Evolutionary conservation across 2,888 invertebrate species (phyloP).

Genomic region (Stenolophus ochropezus): DNA sequence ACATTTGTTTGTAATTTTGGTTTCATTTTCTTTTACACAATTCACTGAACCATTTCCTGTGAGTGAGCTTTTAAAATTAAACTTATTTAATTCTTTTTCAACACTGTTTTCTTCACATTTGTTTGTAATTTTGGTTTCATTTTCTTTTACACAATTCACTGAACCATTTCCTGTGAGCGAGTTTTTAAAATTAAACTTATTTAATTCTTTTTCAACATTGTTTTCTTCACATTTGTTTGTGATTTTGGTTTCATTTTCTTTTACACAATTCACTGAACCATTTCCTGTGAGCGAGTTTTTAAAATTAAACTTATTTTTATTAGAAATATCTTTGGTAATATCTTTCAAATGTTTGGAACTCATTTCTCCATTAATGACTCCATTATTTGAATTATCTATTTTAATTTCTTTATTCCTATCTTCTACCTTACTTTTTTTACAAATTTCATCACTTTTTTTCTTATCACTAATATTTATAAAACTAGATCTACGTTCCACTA

Average conservation of each 20-base stretch:
- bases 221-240: too few species aligned
- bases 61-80: too few species aligned
- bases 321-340: constrained; percentile 4
- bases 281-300: not conserved
- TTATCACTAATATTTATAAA: not conserved
- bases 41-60: too few species aligned
- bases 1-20: not conserved
- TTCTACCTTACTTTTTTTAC: too few species aligned
- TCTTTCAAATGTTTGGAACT: constrained; percentile 33
- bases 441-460: not conserved
- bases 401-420: not conserved
- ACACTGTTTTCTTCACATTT: too few species aligned
- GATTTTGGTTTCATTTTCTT: not conserved
- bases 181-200: too few species aligned
- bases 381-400: not conserved
- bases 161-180: too few species aligned
- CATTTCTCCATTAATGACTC: too few species aligned
- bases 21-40: too few species aligned
- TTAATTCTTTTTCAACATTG: too few species aligned
- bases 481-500: not conserved
- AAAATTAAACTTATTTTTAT: not conserved
- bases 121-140: not conserved
- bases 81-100: too few species aligned
- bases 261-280: not conserved
- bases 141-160: too few species aligned